Conservation (phyloP, 2,113 vertebrate species). For the Semnornis frantzii region DNA sequence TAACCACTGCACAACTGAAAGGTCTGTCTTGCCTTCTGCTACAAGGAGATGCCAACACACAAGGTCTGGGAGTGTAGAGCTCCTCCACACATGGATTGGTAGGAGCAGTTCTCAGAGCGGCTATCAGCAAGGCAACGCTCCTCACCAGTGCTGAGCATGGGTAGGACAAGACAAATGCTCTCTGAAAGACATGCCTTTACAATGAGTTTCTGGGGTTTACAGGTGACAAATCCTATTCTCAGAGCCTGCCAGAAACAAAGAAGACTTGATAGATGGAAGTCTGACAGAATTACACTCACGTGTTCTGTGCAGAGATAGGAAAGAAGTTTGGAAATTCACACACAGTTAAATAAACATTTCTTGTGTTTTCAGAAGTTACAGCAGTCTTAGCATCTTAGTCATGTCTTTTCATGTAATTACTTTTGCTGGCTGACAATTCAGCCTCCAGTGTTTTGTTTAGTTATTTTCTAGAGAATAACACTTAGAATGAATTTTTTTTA, state of each 20-base stretch:
- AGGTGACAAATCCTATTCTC: background rate
- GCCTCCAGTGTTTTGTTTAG: background rate
- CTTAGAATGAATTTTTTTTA: background rate
- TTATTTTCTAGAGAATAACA: background rate
- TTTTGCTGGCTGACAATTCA: background rate
- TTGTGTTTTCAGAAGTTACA: background rate
- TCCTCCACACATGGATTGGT: fast-evolving
- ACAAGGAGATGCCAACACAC: background rate
- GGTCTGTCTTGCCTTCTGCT: background rate
- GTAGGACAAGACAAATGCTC: background rate
- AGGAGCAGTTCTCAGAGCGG: background rate
- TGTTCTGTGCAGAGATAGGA: background rate
- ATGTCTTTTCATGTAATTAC: background rate
- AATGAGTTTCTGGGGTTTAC: background rate
- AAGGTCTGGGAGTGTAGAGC: background rate
- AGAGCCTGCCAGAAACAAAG: background rate
- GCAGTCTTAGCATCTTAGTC: background rate
- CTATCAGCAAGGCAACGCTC: background rate
- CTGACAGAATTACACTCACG: background rate
- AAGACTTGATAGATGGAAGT: background rate
- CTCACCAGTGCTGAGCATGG: background rate
- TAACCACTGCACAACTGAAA: background rate
- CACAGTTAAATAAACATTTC: background rate
- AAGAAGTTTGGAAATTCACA: background rate
- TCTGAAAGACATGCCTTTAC: background rate